These are phyloP conservation scores for Cairina moschata DNA, from an alignment of 2,113 vertebrate genomes.

Conservation along the genomic window DNA sequence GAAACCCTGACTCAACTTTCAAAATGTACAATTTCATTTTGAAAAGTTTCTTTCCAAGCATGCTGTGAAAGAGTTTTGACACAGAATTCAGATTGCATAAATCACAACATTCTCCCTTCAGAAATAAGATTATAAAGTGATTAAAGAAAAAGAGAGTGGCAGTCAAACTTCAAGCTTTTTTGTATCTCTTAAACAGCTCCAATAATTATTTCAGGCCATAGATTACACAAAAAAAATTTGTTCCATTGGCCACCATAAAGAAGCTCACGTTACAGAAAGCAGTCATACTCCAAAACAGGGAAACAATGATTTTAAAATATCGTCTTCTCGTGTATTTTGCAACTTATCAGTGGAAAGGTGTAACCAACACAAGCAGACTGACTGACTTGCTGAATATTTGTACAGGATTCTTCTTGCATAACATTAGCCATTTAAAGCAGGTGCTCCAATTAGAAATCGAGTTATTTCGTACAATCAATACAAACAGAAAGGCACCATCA, in stretches of 20 bases:
- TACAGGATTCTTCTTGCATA: not conserved
- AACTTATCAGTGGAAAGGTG: not conserved
- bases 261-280: rapidly evolving
- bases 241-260: not conserved
- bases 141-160: not conserved
- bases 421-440: not conserved
- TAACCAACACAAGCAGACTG: not conserved
- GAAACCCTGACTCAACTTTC: not conserved
- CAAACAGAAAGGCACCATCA: not conserved
- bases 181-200: rapidly evolving
- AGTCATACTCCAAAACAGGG: rapidly evolving
- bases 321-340: not conserved
- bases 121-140: not conserved
- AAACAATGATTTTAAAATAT: not conserved
- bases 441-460: not conserved
- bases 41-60: not conserved
- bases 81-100: not conserved
- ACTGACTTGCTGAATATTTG: not conserved
- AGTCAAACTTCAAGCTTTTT: not conserved
- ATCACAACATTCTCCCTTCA: not conserved
- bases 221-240: not conserved
- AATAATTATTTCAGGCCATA: not conserved
- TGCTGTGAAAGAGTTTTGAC: not conserved
- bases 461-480: not conserved
- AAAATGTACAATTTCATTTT: not conserved